phyloP scores from a whole-genome alignment of 2,797 vertebrate genomes.

The Antrozous pallidus region DNA sequence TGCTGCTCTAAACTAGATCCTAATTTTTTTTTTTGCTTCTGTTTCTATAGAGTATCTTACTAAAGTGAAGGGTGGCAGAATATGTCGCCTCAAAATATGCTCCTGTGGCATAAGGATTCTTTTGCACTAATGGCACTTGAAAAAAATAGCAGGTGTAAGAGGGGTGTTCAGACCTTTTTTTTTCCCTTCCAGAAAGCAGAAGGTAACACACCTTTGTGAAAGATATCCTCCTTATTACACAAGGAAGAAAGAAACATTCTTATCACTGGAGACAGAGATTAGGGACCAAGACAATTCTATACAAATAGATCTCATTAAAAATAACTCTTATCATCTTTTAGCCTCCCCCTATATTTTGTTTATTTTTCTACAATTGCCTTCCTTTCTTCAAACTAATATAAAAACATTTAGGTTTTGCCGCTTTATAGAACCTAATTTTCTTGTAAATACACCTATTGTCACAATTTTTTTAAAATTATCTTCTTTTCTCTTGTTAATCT shows the following conservation, averaged over 20 bases:
- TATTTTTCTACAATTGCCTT: not conserved
- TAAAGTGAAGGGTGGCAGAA: not conserved
- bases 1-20: not conserved
- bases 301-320: not conserved
- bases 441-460: not conserved
- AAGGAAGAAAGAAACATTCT: not conserved
- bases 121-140: not conserved
- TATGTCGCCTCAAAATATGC: not conserved
- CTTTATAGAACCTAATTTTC: not conserved
- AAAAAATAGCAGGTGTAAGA: not conserved
- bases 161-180: not conserved
- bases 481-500: not conserved
- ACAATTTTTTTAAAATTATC: not conserved
- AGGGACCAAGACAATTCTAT: not conserved
- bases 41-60: not conserved
- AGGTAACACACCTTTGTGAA: not conserved
- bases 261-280: not conserved
- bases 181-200: not conserved
- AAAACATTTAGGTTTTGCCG: not conserved
- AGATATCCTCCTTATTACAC: not conserved
- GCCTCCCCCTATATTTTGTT: not conserved
- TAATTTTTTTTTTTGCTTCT: not conserved
- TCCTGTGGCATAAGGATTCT: not conserved
- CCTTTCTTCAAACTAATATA: not conserved
- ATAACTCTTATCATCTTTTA: not conserved